Conservation (phyloP, 37 sponge, comb jelly and placozoan species). For the Crambe crambe region DNA sequence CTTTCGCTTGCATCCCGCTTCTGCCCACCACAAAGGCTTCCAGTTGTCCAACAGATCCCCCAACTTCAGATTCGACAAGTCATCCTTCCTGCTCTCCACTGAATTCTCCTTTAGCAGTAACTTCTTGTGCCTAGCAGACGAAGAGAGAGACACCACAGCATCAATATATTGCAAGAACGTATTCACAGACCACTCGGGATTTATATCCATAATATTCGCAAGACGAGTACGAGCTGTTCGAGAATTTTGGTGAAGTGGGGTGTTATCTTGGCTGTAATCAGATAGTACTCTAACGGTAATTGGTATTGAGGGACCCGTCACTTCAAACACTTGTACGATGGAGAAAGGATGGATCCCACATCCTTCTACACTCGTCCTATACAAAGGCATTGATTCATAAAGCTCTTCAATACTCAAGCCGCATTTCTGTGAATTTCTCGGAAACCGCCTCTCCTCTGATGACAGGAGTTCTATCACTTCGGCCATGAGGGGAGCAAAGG, state of each 20-base stretch:
- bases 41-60: conserved; percentile 36
- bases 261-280: neutral
- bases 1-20: neutral
- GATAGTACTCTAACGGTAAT: conserved; percentile 18
- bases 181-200: conserved; percentile 49
- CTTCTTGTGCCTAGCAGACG: neutral
- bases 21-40: conserved; percentile 53
- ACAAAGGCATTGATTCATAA: conserved; percentile 56
- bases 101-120: conserved; percentile 10
- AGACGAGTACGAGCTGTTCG: neutral
- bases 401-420: conserved; percentile 24
- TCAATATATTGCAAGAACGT: conserved; percentile 52
- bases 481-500: neutral
- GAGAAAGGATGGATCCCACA: conserved; percentile 35
- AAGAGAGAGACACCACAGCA: conserved; percentile 42
- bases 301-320: conserved; percentile 59
- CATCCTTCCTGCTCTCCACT: neutral
- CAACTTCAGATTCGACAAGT: conserved; percentile 12
- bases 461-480: conserved; percentile 40
- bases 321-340: conserved; percentile 53
- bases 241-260: neutral
- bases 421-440: conserved; percentile 13
- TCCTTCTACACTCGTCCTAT: conserved; percentile 14
- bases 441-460: conserved; percentile 32
- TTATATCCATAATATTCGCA: conserved; percentile 63